Percentiles rank a stretch among this genome's conserved stretches.
Evolutionary conservation across 2,888 invertebrate genomes (phyloP).

Genomic region (Nebria salina): DNA sequence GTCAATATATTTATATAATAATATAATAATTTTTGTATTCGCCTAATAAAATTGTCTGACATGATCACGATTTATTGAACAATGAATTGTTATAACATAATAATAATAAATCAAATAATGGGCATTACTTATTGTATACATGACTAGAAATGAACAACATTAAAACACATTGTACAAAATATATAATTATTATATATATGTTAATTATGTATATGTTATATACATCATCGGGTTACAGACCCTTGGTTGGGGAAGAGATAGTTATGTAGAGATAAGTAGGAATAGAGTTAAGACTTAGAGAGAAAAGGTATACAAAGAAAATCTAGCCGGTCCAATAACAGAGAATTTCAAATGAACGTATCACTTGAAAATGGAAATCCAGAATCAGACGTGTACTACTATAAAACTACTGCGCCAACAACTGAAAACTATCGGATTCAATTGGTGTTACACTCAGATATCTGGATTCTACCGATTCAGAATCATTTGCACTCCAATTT

Average conservation of each 20-base stretch:
- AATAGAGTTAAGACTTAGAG: neutral
- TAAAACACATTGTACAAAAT: slow-evolving; percentile 47
- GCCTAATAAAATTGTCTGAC: slow-evolving; percentile 32
- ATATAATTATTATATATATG: slow-evolving; percentile 36
- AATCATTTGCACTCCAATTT: neutral
- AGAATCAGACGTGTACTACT: neutral
- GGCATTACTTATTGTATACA: slow-evolving; percentile 35
- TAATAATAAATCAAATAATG: slow-evolving; percentile 38
- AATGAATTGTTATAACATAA: slow-evolving; percentile 30
- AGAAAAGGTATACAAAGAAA: neutral
- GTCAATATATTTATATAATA: slow-evolving; percentile 1
- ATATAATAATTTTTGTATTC: slow-evolving; percentile 1
- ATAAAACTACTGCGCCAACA: neutral
- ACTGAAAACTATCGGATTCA: neutral
- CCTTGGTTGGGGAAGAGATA: slow-evolving; percentile 5
- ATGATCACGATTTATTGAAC: slow-evolving; percentile 45
- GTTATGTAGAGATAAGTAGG: neutral
- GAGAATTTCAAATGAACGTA: neutral
- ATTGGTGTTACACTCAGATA: neutral
- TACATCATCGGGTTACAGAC: slow-evolving; percentile 29
- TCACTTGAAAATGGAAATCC: neutral
- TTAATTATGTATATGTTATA: slow-evolving; percentile 37
- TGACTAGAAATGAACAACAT: slow-evolving; percentile 45
- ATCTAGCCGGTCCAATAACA: neutral
- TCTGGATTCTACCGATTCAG: neutral